A percentile compares a stretch with the other conserved stretches of the same genome.
These are phyloP conservation scores for Holothuria scabra DNA, from an alignment of 53 echinoderm and acorn worm genomes.

Conservation along the genomic window DNA sequence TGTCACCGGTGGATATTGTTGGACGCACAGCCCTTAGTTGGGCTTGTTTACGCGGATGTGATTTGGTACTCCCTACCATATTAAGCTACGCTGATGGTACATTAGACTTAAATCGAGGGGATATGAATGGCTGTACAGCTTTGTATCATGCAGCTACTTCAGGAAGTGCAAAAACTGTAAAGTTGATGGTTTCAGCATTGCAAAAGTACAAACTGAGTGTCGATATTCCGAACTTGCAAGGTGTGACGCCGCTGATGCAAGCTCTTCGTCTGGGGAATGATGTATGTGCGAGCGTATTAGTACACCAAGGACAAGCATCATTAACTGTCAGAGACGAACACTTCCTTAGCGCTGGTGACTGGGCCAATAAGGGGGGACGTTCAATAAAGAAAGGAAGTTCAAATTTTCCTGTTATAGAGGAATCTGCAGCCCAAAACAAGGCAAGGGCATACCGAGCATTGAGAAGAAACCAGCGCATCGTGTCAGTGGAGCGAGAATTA, in stretches of 20 bases:
- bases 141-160: slow-evolving; percentile 86
- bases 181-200: slow-evolving; percentile 69
- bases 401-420: slow-evolving; percentile 40
- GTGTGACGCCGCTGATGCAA: slow-evolving; percentile 92
- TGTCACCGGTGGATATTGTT: slow-evolving; percentile 61
- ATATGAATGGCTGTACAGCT: slow-evolving; percentile 80
- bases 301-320: slow-evolving; percentile 86
- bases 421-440: slow-evolving; percentile 18
- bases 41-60: slow-evolving; percentile 82
- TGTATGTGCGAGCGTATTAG: slow-evolving; percentile 83
- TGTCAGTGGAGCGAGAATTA: neutral
- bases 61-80: slow-evolving; percentile 59
- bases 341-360: slow-evolving; percentile 72
- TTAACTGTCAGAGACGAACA: slow-evolving; percentile 68
- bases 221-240: slow-evolving; percentile 77
- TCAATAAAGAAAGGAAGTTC: neutral
- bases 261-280: slow-evolving; percentile 76
- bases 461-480: slow-evolving; percentile 23
- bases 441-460: slow-evolving; percentile 12
- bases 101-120: slow-evolving; percentile 77
- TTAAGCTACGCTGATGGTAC: slow-evolving; percentile 66
- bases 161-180: slow-evolving; percentile 80
- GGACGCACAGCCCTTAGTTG: slow-evolving; percentile 77
- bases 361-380: slow-evolving; percentile 61
- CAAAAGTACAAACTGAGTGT: slow-evolving; percentile 71